These are phyloP conservation scores for Corbicula japonica DNA, from an alignment of 2,888 invertebrate species.

Conservation along the genomic window DNA sequence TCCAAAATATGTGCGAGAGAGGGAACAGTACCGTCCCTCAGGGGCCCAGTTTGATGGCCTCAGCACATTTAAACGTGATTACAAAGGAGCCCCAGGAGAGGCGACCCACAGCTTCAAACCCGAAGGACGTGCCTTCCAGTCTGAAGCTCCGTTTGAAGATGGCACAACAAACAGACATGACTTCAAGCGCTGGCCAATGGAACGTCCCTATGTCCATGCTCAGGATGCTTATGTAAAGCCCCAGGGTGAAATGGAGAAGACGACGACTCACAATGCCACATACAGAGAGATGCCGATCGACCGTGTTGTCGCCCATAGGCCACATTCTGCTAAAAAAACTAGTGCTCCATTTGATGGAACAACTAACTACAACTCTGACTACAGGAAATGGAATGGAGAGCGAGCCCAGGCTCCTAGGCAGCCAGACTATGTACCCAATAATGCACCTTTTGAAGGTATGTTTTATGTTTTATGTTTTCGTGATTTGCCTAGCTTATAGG, in stretches of 20 bases:
- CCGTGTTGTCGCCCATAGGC: conserved; percentile 73
- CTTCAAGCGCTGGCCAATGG: conserved; percentile 79
- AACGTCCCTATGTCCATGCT: conserved; percentile 78
- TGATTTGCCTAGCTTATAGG: too few species aligned
- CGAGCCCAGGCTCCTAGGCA: conserved; percentile 71
- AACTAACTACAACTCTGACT: conserved; percentile 84
- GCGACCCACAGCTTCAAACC: conserved; percentile 84
- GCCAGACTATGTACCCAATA: conserved; percentile 82
- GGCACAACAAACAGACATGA: conserved; percentile 85
- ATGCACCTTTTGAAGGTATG: conserved; percentile 85
- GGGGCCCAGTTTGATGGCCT: conserved; percentile 82
- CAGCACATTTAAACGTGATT: conserved; percentile 83
- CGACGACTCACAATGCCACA: conserved; percentile 82
- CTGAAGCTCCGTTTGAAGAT: conserved; percentile 84
- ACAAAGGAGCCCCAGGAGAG: conserved; percentile 71
- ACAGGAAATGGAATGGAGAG: conserved; percentile 78
- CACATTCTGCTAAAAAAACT: conserved; percentile 69
- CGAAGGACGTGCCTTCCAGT: conserved; percentile 80
- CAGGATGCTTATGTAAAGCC: conserved; percentile 83
- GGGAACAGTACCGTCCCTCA: conserved; percentile 79
- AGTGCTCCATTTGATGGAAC: conserved; percentile 81
- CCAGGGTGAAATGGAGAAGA: conserved; percentile 83
- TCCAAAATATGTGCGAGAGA: conserved; percentile 73
- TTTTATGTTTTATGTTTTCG: too few species aligned
- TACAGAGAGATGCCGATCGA: conserved; percentile 80